These are phyloP conservation scores for Onychostoma macrolepis DNA, from an alignment of 2,113 vertebrate genomes.

Conservation along the genomic window DNA sequence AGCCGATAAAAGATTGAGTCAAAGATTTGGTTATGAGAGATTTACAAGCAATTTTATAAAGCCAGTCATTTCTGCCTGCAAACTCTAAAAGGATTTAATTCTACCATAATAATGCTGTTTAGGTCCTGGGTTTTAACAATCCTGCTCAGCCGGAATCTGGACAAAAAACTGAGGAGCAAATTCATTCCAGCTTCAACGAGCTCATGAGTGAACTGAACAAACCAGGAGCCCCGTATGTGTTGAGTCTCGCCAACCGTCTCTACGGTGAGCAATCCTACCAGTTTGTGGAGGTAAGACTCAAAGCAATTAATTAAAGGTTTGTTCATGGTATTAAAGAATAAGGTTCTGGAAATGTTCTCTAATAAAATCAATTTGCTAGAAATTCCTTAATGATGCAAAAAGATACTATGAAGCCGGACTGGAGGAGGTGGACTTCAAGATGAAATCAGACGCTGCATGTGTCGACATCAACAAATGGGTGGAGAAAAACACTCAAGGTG, in stretches of 20 bases:
- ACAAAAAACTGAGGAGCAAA: conserved; percentile 59
- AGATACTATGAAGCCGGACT: conserved; percentile 72
- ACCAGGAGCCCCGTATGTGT: conserved; percentile 71
- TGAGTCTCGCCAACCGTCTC: conserved; percentile 85
- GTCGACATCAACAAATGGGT: conserved; percentile 78
- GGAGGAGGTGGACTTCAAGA: conserved; percentile 71
- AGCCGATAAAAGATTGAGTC: no score
- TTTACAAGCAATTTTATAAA: no score
- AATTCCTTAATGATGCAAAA: conserved; percentile 66
- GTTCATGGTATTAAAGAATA: no score
- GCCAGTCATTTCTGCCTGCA: no score
- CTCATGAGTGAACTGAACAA: conserved; percentile 82
- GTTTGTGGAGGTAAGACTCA: conserved; percentile 80
- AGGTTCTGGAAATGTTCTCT: background rate
- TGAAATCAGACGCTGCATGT: conserved; percentile 60
- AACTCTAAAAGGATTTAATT: background rate
- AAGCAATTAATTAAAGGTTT: background rate
- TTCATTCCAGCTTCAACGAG: conserved; percentile 77
- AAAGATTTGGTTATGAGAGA: no score
- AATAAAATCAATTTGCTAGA: conserved; percentile 55
- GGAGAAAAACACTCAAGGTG: conserved; percentile 75
- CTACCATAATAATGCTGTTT: background rate
- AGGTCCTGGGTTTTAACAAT: conserved; percentile 6
- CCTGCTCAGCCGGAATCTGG: conserved; percentile 59
- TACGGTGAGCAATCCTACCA: conserved; percentile 86